phyloP scores from a whole-genome alignment of 2,797 vertebrate genomes.

The Cryptoprocta ferox region DNA sequence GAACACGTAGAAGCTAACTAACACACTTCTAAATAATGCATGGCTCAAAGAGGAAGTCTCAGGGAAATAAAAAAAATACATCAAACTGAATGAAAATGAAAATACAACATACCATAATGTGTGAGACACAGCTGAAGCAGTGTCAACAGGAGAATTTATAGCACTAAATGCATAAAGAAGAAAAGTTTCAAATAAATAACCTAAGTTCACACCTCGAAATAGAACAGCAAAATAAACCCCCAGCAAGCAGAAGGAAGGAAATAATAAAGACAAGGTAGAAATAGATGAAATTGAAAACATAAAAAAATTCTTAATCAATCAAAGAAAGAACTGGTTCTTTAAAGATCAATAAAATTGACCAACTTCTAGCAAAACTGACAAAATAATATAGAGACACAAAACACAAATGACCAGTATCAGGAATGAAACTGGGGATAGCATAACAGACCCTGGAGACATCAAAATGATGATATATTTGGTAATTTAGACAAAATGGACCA shows the following conservation, averaged over 20 bases:
- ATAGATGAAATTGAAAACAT: conserved; percentile 9
- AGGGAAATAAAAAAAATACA: neutral
- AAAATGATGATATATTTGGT: neutral
- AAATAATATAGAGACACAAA: neutral
- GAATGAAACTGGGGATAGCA: neutral
- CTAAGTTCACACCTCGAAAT: neutral
- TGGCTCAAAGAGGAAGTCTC: neutral
- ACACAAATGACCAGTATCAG: neutral
- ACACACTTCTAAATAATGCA: neutral
- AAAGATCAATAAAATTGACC: neutral
- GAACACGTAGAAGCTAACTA: neutral
- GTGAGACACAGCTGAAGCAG: neutral
- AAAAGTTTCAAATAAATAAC: neutral
- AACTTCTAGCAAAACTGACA: neutral
- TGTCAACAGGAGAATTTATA: neutral
- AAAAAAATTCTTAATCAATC: neutral
- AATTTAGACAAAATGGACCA: neutral
- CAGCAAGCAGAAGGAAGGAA: neutral
- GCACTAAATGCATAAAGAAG: neutral
- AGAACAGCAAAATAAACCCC: neutral
- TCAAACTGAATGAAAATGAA: neutral
- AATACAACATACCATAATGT: neutral
- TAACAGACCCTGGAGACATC: neutral
- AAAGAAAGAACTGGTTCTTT: neutral
- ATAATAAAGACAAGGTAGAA: neutral